phyloP scores from a whole-genome alignment of 2,113 vertebrate genomes.

The Takifugu bimaculatus region DNA sequence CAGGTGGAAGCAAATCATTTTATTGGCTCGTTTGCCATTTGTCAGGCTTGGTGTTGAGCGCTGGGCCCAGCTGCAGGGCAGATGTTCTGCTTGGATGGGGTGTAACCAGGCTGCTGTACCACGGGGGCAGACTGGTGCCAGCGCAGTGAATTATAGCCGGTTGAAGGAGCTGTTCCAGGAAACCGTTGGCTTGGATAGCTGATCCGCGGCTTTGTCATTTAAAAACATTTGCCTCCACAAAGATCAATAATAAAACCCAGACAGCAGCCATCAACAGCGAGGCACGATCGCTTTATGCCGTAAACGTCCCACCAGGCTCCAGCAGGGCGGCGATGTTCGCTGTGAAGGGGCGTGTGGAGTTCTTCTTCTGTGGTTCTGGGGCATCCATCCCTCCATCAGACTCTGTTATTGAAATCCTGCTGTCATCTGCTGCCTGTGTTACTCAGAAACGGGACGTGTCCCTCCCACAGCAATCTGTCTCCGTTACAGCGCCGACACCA shows the following conservation, averaged over 20 bases:
- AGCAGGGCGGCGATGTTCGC: too few species aligned
- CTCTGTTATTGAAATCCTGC: slow-evolving; percentile 45
- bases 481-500: slow-evolving; percentile 39
- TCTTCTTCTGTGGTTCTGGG: background rate
- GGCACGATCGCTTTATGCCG: too few species aligned
- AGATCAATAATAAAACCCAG: too few species aligned
- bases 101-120: slow-evolving; percentile 18
- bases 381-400: slow-evolving; percentile 21
- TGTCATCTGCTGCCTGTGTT: slow-evolving; percentile 62
- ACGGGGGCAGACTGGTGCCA: background rate
- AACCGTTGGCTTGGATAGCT: background rate
- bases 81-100: slow-evolving; percentile 21
- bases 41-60: slow-evolving; percentile 19
- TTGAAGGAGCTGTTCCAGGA: background rate
- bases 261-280: too few species aligned
- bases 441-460: slow-evolving; percentile 60
- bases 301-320: too few species aligned
- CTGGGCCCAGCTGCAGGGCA: slow-evolving; percentile 30
- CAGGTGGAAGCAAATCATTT: slow-evolving; percentile 47
- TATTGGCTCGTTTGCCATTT: slow-evolving; percentile 43
- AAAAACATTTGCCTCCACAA: too few species aligned
- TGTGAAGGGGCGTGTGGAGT: too few species aligned
- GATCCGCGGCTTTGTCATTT: too few species aligned
- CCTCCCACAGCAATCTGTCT: slow-evolving; percentile 73
- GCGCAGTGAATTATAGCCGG: background rate